phyloP scores from a whole-genome alignment of 2,888 invertebrate genomes.

The Hesperia comma region DNA sequence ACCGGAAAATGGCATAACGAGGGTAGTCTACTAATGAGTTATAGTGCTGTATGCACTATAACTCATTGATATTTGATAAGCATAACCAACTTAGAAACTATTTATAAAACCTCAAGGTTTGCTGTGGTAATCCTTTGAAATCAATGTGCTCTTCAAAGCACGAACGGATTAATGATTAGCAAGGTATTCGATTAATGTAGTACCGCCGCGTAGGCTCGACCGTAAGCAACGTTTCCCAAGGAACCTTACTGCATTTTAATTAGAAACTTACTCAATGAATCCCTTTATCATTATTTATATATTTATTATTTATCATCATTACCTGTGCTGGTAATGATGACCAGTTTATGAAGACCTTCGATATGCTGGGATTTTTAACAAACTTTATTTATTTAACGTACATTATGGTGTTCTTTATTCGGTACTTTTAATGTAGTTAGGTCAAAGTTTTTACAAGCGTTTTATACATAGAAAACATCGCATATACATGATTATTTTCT shows the following conservation, averaged over 20 bases:
- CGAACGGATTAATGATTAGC: not conserved
- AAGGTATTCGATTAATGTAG: conserved; percentile 16
- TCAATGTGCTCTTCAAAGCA: not conserved
- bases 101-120: too few relatives aligned
- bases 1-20: too few relatives aligned
- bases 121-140: too few relatives aligned
- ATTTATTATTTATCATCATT: too few relatives aligned
- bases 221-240: conserved; percentile 26
- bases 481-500: too few relatives aligned
- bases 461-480: too few relatives aligned
- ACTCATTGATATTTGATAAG: too few relatives aligned
- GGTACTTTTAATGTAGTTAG: too few relatives aligned
- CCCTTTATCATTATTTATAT: conserved; percentile 26
- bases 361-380: not conserved
- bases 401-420: not conserved
- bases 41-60: too few relatives aligned
- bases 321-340: conserved; percentile 4
- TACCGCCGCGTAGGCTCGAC: conserved; percentile 24
- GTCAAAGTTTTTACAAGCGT: too few relatives aligned
- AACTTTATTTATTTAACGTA: not conserved
- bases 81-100: too few relatives aligned
- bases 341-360: conserved; percentile 14
- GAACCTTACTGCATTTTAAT: conserved; percentile 20
- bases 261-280: conserved; percentile 30
- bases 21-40: too few relatives aligned